phyloP scores from a whole-genome alignment of 2,888 invertebrate genomes.

The Pandemis corylana region DNA sequence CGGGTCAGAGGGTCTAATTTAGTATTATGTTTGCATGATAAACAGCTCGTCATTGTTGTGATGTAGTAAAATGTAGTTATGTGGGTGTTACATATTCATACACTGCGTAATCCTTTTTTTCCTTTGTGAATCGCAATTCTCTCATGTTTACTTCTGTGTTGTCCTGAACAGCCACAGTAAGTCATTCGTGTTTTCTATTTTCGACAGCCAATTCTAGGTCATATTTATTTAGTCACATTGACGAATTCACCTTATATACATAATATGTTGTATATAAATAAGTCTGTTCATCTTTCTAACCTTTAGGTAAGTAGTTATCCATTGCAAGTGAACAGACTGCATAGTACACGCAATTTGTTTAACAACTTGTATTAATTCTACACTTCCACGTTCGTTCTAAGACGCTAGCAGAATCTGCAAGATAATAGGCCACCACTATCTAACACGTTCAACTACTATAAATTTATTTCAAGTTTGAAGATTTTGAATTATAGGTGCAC shows the following conservation, averaged over 20 bases:
- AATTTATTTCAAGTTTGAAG: conserved; percentile 41
- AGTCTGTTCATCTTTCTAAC: neutral
- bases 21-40: conserved; percentile 25
- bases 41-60: conserved; percentile 19
- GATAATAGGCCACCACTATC: conserved; percentile 36
- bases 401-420: conserved; percentile 22
- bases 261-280: neutral
- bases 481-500: conserved; percentile 43
- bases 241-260: neutral
- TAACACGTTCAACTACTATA: conserved; percentile 40
- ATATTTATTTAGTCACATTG: neutral
- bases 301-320: neutral
- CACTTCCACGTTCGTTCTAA: conserved; percentile 16
- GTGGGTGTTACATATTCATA: neutral
- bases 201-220: neutral
- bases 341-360: neutral
- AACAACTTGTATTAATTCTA: conserved; percentile 11
- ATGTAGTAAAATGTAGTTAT: conserved; percentile 15
- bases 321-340: neutral
- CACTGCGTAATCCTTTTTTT: neutral
- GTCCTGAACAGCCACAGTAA: neutral
- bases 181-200: neutral
- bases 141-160: neutral
- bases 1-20: conserved; percentile 39
- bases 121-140: neutral